Conservation (phyloP, 2,797 vertebrate genomes). For the Cuculus canorus region DNA sequence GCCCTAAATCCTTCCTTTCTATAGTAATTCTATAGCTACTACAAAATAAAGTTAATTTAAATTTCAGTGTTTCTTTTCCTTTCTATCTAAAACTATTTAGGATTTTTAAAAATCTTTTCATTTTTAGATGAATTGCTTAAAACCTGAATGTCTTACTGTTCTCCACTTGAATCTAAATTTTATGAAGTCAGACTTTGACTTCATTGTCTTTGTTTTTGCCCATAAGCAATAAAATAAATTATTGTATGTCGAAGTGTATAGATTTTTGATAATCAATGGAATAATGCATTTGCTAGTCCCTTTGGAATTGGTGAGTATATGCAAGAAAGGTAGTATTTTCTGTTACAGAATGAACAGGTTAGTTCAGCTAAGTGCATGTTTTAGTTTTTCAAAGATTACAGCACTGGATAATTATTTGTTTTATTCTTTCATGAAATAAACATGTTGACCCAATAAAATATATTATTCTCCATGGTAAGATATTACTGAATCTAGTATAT, state of each 20-base stretch:
- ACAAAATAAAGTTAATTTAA: not conserved
- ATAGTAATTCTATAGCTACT: not conserved
- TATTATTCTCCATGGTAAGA: not conserved
- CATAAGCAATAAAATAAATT: not conserved
- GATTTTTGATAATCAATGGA: constrained; percentile 12
- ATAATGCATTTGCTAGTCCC: not conserved
- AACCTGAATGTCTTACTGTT: not conserved
- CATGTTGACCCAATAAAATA: not conserved
- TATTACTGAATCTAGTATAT: not conserved
- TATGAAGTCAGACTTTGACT: constrained; percentile 14
- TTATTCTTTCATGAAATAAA: constrained; percentile 10
- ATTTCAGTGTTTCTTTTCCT: not conserved
- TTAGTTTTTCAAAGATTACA: constrained; percentile 8
- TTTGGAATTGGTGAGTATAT: not conserved
- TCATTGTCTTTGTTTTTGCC: not conserved
- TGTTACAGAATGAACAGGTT: not conserved
- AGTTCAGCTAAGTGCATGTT: constrained; percentile 7
- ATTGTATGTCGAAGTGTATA: not conserved
- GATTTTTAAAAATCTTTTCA: not conserved
- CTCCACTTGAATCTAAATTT: not conserved
- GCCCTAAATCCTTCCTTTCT: not conserved
- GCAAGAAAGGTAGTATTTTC: not conserved
- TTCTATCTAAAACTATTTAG: not conserved
- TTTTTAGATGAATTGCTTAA: not conserved
- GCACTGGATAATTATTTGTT: not conserved